Base-by-base conservation (phyloP, 2,888 invertebrate species). In the Nezara viridula region DNA sequence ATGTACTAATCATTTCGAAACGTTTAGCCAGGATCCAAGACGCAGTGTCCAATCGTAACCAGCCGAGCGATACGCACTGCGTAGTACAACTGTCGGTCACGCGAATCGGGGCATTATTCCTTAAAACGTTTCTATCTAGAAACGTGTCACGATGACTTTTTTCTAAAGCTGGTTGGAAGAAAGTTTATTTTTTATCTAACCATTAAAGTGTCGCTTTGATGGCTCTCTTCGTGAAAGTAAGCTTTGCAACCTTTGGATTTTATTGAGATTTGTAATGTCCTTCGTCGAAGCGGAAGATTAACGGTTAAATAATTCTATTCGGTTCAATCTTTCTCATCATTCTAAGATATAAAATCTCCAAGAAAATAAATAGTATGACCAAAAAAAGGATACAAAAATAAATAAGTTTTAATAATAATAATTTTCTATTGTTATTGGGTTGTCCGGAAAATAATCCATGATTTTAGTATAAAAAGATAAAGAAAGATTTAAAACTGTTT, bases 181-280 rank as follows among this genome's bases (percentile, higher is more conserved):
- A 73, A 73, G 66, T 73, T 73, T 73, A 60, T 21, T 73, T 60
- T 73, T 73, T 73, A 21, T 32, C 66, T 55, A n/a, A 21, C 66
- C 66, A 73, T 37, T 37, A 73, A 73, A 19, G 16, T 37, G 66
- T 32, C 16, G 3, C 19, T 37, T 73, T 37, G 21, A 73, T 73
- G 66, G 66, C 37, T 37, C 32, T 19, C 32, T 73, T 37, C 27
- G 66, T 73, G 37, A 73, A 73, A 73, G 66, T 37, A 37, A 37
- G 60, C 3, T 73, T 14, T 9, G 2, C 66, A 16, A 60, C 60
- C 27, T 60, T 60, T 32, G 32, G 27, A 16, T 60, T 60, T 60
- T 60, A 27, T 27, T 32, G 16, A 32, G 14, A 5, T 4, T 4
- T 4, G 16, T 60, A 6, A 60, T 19, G 4, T 27, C 10, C 55